Base-by-base conservation (phyloP, 2,113 vertebrate genomes). In the Corvus moneduloides region DNA sequence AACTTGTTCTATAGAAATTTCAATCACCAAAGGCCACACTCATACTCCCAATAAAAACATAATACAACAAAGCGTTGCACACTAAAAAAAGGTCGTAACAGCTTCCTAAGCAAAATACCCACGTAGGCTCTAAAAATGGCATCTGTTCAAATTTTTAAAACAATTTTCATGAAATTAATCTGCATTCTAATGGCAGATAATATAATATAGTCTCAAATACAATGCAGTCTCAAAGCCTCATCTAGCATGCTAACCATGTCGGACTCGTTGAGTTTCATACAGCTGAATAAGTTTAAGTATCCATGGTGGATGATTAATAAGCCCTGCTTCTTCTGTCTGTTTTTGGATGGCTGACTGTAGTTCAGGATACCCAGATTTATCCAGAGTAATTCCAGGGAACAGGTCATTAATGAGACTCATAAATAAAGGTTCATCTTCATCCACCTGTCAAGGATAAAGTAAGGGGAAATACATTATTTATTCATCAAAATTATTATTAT, bases 361-460 rank as follows among this genome's bases (percentile, higher is more conserved):
- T 33, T 99, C 98, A 37, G 98, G 98, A 96, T 98, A 98, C 7
- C 97, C 98, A 32, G 98, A 97, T 94, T 98, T 98, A 97, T 98
- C 98, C 95, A 99, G 92, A 75, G 96, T 98, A 67, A 98, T 99
- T 73, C 98, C 98, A 89, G 98, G 98, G 94, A 99, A 99, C 10
- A 99, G 93, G 87, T 98, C 98, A 73, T 98, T 98, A 95, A 98
- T 98, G 92, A 99, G 97, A 94, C 98, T 99, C 98, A 98, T 98
- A 59, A 99, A 99, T 81, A 99, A 96, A 84, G 98, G 98, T 93
- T 99, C 98, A 46, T 99, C 98, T 90, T 99, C 98, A 93, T 99
- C 98, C 51, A 99, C 98, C 98, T 99, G 96, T 77, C 19, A 94
- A 84, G 49, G 59, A 64, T 48, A 93, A 86, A 93, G 14, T 30